A percentile compares a stretch with the other conserved stretches of the same genome.
These are phyloP conservation scores for Notospermus geniculatus DNA, from an alignment of 1,140 invertebrate species.

Conservation along the genomic window DNA sequence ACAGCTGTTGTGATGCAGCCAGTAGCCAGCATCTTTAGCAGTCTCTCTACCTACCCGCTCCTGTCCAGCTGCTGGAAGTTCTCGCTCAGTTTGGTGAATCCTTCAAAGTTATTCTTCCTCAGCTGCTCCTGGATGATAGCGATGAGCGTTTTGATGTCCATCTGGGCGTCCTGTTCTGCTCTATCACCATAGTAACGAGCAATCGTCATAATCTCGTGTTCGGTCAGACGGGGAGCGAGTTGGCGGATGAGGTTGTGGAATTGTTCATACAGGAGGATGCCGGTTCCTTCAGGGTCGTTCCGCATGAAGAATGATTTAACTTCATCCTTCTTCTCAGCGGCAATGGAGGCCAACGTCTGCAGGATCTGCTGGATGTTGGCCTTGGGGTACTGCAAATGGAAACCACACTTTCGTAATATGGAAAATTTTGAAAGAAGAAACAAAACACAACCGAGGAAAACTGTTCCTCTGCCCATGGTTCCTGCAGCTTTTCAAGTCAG, in stretches of 20 bases:
- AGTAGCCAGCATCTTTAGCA: background rate
- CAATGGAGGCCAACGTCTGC: conserved; percentile 24
- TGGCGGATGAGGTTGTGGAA: conserved; percentile 30
- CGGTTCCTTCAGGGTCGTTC: conserved; percentile 36
- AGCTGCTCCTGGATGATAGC: conserved; percentile 51
- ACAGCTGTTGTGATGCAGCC: background rate
- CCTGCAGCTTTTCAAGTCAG: background rate
- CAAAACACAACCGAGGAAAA: background rate
- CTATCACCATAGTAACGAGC: conserved; percentile 43
- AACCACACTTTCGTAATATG: background rate
- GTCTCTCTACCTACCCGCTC: conserved; percentile 30
- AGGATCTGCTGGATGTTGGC: conserved; percentile 42
- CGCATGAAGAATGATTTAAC: conserved; percentile 43
- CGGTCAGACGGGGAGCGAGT: conserved; percentile 34
- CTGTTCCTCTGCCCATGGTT: background rate
- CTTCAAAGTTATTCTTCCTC: conserved; percentile 52
- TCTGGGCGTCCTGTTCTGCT: conserved; percentile 16
- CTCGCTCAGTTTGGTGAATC: conserved; percentile 41
- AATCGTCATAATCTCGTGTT: conserved; percentile 52
- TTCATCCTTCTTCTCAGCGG: conserved; percentile 41
- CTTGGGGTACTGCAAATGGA: conserved; percentile 35
- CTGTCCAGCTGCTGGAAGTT: conserved; percentile 38
- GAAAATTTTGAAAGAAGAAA: background rate
- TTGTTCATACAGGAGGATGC: conserved; percentile 34
- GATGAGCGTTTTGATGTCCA: conserved; percentile 38